Conservation (phyloP, 2,797 vertebrate species). For the Lindbergichthys nudifrons region DNA sequence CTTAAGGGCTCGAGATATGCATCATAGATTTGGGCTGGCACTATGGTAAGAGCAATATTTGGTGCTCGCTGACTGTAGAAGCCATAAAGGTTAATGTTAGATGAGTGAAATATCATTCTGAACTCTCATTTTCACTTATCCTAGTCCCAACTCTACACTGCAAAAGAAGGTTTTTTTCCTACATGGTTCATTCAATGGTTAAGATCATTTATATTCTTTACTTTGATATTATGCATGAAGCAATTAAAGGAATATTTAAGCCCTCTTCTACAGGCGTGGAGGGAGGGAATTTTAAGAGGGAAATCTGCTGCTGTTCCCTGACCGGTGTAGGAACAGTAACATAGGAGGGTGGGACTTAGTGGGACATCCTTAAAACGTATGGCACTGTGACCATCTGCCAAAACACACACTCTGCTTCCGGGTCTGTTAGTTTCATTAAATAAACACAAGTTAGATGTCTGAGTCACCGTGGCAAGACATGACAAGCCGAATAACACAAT, state of each 20-base stretch:
- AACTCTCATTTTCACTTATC: neutral
- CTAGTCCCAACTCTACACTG: neutral
- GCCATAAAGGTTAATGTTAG: no score
- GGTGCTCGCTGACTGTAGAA: no score
- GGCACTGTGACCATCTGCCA: constrained; percentile 26
- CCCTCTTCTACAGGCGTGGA: neutral
- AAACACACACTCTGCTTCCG: constrained; percentile 11
- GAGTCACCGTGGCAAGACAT: constrained; percentile 25
- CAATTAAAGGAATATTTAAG: neutral
- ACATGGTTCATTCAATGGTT: constrained; percentile 1
- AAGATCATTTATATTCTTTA: neutral
- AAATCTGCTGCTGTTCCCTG: neutral
- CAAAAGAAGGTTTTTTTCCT: neutral
- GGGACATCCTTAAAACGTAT: constrained; percentile 5
- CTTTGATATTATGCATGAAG: neutral
- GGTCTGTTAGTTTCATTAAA: constrained; percentile 31
- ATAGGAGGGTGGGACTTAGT: neutral
- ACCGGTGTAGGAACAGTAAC: neutral
- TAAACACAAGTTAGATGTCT: constrained; percentile 8
- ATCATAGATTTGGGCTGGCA: neutral
- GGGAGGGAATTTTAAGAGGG: neutral
- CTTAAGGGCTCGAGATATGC: neutral
- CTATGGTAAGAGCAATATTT: neutral
- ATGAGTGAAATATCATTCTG: no score
- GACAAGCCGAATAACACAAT: constrained; percentile 15